phyloP scores from a whole-genome alignment of 2,113 vertebrate species.

The Aegithalos caudatus region DNA sequence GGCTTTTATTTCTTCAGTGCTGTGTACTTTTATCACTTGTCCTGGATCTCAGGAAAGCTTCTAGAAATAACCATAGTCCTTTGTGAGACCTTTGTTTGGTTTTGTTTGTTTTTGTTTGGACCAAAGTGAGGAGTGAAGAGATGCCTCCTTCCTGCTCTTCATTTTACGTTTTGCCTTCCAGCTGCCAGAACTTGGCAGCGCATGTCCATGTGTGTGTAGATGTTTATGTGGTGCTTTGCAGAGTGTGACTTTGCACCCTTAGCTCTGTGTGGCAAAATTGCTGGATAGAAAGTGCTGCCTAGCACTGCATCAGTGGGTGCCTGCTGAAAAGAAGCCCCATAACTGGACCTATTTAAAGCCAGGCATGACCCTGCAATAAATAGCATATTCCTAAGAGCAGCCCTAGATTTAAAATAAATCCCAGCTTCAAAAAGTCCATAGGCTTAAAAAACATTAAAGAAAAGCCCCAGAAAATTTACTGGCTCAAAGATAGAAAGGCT shows the following conservation, averaged over 20 bases:
- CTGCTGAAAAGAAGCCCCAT: neutral
- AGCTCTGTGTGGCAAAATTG: neutral
- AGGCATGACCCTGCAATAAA: neutral
- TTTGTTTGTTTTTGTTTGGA: neutral
- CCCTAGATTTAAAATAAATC: neutral
- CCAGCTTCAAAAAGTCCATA: neutral
- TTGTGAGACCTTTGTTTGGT: neutral
- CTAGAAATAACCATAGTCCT: neutral
- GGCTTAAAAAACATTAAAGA: neutral
- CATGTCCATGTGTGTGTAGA: fast-evolving
- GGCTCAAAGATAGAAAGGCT: neutral
- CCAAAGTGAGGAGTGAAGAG: neutral
- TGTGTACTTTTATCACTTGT: neutral
- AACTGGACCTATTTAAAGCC: neutral
- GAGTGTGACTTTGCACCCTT: neutral
- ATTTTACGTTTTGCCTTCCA: neutral
- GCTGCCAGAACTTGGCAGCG: neutral
- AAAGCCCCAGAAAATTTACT: neutral
- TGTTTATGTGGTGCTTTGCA: neutral
- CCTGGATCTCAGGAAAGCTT: neutral
- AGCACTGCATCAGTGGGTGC: neutral
- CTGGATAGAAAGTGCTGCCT: neutral
- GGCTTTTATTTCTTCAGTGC: neutral
- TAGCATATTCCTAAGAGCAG: neutral
- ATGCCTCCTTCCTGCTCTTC: neutral